phyloP scores from a whole-genome alignment of 1,140 invertebrate genomes.

The Zaprionus taronus region DNA sequence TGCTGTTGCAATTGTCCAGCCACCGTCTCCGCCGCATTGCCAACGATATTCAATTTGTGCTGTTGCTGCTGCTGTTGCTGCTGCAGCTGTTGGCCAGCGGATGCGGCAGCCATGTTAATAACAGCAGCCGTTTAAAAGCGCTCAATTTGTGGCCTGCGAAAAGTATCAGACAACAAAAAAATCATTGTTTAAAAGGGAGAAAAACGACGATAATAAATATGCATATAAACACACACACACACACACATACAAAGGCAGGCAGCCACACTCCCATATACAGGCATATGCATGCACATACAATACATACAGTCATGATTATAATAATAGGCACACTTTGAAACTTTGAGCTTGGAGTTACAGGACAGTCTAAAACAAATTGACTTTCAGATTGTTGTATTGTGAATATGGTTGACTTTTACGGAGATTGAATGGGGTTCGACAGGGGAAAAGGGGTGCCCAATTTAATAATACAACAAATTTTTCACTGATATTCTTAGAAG shows the following conservation, averaged over 20 bases:
- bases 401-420: too few species aligned
- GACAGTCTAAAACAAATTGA: too few species aligned
- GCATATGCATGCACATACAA: background rate
- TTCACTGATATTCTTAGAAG: too few species aligned
- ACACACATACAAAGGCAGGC: background rate
- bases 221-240: background rate
- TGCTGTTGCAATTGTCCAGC: constrained; percentile 36
- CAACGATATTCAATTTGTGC: constrained; percentile 73
- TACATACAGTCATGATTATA: background rate
- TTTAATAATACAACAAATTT: too few species aligned
- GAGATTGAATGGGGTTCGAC: too few species aligned
- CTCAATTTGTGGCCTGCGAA: constrained; percentile 62
- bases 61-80: constrained; percentile 71
- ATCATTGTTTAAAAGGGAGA: constrained; percentile 18
- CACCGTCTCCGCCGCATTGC: constrained; percentile 62
- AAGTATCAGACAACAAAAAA: constrained; percentile 20
- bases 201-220: constrained; percentile 1
- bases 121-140: constrained; percentile 63
- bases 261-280: background rate
- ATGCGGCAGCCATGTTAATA: constrained; percentile 80
- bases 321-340: too few species aligned
- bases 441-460: too few species aligned
- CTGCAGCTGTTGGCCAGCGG: constrained; percentile 78
- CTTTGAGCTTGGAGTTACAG: too few species aligned
- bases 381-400: too few species aligned